Evolutionary conservation across 2,888 invertebrate genomes (phyloP).

Genomic region (Loripinus fragilis): DNA sequence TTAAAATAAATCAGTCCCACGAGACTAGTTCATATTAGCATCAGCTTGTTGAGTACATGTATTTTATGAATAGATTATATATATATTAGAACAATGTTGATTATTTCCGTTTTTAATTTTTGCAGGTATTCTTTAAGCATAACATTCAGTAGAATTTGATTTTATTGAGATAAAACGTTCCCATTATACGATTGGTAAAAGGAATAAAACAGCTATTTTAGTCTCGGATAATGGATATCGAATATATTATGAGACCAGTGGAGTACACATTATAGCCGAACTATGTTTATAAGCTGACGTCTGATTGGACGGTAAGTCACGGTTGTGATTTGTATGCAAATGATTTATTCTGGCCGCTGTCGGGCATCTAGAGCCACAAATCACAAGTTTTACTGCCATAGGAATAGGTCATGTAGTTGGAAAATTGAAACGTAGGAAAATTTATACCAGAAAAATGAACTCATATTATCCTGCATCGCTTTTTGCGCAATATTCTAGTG

Average conservation of each 20-base stretch:
- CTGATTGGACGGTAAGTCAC: slow-evolving; percentile 72
- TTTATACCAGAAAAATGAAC: slow-evolving; percentile 77
- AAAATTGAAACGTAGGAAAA: slow-evolving; percentile 74
- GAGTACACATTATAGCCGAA: slow-evolving; percentile 50
- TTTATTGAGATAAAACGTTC: not conserved
- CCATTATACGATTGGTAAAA: slow-evolving; percentile 12
- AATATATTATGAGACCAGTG: slow-evolving; percentile 10
- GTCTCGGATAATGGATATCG: slow-evolving; percentile 36
- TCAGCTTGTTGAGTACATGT: not conserved
- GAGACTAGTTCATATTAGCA: slow-evolving; percentile 25
- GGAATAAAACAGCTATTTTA: slow-evolving; percentile 17
- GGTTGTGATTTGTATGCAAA: slow-evolving; percentile 74
- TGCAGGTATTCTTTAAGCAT: not conserved
- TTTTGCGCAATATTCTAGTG: slow-evolving; percentile 79
- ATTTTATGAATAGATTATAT: slow-evolving; percentile 5
- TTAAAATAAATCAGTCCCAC: slow-evolving; percentile 33
- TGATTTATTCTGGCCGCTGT: slow-evolving; percentile 76
- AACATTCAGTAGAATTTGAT: not conserved
- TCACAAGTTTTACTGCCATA: slow-evolving; percentile 71
- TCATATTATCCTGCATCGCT: slow-evolving; percentile 79
- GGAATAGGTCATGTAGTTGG: slow-evolving; percentile 78
- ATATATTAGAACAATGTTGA: slow-evolving; percentile 2
- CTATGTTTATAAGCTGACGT: slow-evolving; percentile 58
- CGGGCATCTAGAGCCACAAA: slow-evolving; percentile 78
- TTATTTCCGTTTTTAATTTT: slow-evolving; percentile 16